A percentile compares a stretch with the other conserved stretches of the same genome.
phyloP scores from a whole-genome alignment of 2,797 vertebrate genomes.

The Dermochelys coriacea region DNA sequence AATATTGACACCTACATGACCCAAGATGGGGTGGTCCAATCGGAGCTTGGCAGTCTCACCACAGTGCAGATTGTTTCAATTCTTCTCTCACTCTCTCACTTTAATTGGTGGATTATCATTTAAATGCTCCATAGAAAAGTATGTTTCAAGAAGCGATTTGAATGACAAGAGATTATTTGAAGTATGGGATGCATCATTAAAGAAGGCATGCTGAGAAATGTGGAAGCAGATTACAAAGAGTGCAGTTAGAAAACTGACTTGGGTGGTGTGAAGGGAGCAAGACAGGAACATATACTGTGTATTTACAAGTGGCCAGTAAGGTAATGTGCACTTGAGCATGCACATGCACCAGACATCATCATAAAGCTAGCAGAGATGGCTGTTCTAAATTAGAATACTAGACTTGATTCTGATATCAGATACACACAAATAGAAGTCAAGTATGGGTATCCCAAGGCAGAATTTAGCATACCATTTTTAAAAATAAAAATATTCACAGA shows the following conservation, averaged over 20 bases:
- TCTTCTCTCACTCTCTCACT: not conserved
- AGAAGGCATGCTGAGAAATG: not conserved
- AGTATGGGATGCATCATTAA: not conserved
- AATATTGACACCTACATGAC: not conserved
- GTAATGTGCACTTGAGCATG: not conserved
- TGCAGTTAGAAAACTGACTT: not conserved
- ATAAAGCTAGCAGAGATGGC: rapidly evolving
- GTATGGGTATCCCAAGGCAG: not conserved
- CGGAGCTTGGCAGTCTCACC: not conserved
- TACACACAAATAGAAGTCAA: not conserved
- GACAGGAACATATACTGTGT: not conserved
- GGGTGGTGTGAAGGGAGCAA: not conserved
- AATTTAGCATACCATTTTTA: not conserved
- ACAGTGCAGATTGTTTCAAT: not conserved
- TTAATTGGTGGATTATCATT: not conserved
- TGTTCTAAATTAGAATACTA: not conserved
- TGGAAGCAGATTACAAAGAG: not conserved
- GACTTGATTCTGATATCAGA: rapidly evolving
- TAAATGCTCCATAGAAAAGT: slow-evolving; percentile 2
- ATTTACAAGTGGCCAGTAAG: not conserved
- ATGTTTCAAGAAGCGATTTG: not conserved
- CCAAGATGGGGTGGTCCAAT: not conserved
- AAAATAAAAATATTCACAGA: not conserved
- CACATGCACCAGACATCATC: not conserved
- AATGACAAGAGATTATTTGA: not conserved